A percentile compares a stretch with the other conserved stretches of the same genome.
phyloP scores from a whole-genome alignment of 2,888 invertebrate species.

The Metacarcinus magister region DNA sequence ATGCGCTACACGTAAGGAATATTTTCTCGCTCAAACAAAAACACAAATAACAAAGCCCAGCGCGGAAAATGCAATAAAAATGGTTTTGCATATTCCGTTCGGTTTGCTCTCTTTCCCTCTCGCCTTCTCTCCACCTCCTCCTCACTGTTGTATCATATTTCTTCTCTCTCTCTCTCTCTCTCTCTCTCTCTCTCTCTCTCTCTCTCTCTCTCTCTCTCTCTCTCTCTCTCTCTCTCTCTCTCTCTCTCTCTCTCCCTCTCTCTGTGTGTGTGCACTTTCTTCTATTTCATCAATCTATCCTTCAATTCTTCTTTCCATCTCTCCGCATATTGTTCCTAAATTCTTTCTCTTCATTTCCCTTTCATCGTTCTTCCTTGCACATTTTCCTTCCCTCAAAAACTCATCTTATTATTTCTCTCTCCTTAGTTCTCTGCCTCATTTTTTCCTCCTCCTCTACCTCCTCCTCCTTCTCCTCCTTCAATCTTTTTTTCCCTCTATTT shows the following conservation, averaged over 20 bases:
- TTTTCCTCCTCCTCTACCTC: background rate
- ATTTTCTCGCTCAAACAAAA: background rate
- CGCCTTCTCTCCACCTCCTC: background rate
- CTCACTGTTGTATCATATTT: too few relatives aligned
- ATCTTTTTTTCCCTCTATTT: background rate
- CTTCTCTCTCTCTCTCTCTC: too few relatives aligned
- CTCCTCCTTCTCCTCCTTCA: background rate
- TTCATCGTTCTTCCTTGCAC: background rate
- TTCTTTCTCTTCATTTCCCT: background rate
- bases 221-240: too few relatives aligned
- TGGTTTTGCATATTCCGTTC: background rate
- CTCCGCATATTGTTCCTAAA: background rate
- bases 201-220: too few relatives aligned
- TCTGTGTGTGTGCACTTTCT: too few relatives aligned
- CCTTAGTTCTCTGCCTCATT: background rate
- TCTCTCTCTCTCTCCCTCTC: too few relatives aligned
- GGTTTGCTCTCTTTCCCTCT: background rate
- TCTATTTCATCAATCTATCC: too few relatives aligned
- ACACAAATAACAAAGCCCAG: background rate
- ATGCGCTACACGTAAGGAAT: background rate
- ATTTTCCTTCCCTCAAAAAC: background rate
- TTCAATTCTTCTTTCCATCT: too few relatives aligned
- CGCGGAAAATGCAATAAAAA: background rate
- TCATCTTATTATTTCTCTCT: background rate
- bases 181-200: too few relatives aligned